Percentiles rank a stretch among this genome's conserved stretches.
These are phyloP conservation scores for Phalera bucephala DNA, from an alignment of 2,888 invertebrate genomes.

Conservation along the genomic window DNA sequence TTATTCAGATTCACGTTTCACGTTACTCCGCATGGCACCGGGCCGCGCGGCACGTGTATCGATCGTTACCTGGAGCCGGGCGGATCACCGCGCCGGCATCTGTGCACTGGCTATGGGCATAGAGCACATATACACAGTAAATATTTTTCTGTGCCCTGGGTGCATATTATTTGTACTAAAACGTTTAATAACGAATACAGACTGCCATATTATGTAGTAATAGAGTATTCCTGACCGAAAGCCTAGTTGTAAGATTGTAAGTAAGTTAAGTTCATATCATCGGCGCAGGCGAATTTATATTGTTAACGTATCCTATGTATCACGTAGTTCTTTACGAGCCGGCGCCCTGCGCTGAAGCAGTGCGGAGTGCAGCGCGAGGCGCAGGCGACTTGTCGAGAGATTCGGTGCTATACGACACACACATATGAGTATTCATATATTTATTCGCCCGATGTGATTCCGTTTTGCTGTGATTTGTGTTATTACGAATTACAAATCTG, in stretches of 20 bases:
- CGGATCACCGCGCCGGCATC: too few relatives aligned
- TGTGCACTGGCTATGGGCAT: too few relatives aligned
- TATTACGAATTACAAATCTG: too few relatives aligned
- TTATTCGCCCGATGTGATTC: slow-evolving; percentile 24
- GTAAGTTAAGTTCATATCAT: slow-evolving; percentile 12
- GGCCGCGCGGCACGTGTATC: too few relatives aligned
- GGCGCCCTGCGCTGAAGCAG: neutral
- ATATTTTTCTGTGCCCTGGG: too few relatives aligned
- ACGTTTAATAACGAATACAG: slow-evolving; percentile 36
- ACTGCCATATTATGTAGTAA: slow-evolving; percentile 56
- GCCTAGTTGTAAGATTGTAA: slow-evolving; percentile 15
- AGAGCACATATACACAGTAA: too few relatives aligned
- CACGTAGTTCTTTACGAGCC: neutral
- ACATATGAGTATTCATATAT: slow-evolving; percentile 2
- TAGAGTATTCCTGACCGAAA: slow-evolving; percentile 22
- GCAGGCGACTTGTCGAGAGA: slow-evolving; percentile 24
- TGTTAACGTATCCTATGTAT: too few relatives aligned
- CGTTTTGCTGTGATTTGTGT: slow-evolving; percentile 45
- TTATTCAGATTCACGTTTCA: too few relatives aligned
- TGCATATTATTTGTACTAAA: slow-evolving; percentile 22
- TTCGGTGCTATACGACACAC: slow-evolving; percentile 35
- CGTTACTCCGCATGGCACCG: too few relatives aligned
- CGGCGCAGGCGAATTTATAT: neutral
- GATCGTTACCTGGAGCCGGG: too few relatives aligned
- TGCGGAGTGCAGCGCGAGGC: neutral